These are phyloP conservation scores for Cyrtodaria siliqua DNA, from an alignment of 2,888 invertebrate genomes.

Conservation along the genomic window DNA sequence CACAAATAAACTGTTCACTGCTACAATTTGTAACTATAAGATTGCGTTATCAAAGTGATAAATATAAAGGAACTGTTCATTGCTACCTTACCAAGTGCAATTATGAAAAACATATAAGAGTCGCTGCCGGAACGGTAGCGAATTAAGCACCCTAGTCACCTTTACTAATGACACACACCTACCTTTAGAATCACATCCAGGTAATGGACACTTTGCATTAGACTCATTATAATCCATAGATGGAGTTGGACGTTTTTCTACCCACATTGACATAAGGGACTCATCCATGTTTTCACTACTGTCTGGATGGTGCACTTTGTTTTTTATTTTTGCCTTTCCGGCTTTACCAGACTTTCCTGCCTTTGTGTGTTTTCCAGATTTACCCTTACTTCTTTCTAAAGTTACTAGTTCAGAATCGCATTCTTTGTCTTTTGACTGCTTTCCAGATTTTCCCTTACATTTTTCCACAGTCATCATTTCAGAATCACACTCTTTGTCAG, in stretches of 20 bases:
- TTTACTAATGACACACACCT: no score
- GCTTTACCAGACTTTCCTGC: conserved; percentile 49
- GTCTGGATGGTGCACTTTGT: conserved; percentile 24
- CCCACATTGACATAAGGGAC: conserved; percentile 61
- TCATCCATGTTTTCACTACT: conserved; percentile 48
- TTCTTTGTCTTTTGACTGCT: neutral
- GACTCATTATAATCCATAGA: conserved; percentile 81
- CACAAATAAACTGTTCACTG: no score
- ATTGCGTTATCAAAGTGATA: no score
- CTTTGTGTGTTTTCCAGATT: conserved; percentile 20
- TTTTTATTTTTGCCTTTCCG: conserved; percentile 47
- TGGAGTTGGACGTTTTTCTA: conserved; percentile 77
- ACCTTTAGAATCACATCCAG: conserved; percentile 93
- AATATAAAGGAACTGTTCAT: no score
- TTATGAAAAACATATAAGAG: no score
- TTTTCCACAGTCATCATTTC: no score
- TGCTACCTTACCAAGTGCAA: no score
- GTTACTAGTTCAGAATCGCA: neutral
- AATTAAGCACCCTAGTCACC: no score
- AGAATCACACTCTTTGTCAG: no score
- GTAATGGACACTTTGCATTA: conserved; percentile 89
- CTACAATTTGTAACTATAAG: no score
- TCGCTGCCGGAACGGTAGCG: no score
- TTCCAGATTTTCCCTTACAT: neutral
- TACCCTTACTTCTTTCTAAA: conserved; percentile 7